These are phyloP conservation scores for Spilogale gracilis DNA, from an alignment of 2,113 vertebrate species.

Conservation along the genomic window DNA sequence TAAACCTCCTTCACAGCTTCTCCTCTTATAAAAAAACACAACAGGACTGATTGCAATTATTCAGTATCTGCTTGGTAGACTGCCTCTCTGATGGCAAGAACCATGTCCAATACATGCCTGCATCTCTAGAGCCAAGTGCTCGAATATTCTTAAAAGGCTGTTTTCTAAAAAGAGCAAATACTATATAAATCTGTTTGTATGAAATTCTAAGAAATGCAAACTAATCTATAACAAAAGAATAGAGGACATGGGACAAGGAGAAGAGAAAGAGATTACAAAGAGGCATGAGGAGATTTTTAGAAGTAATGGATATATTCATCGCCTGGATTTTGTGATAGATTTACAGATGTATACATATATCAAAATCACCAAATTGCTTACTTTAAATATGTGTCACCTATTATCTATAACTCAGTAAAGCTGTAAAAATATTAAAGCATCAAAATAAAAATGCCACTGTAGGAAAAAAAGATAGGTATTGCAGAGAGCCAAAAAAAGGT, in stretches of 20 bases:
- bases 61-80: background rate
- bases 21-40: background rate
- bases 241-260: background rate
- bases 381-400: background rate
- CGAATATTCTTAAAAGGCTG: conserved; percentile 30
- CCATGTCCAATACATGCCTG: background rate
- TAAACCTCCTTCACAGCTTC: background rate
- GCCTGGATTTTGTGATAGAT: background rate
- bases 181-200: background rate
- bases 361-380: background rate
- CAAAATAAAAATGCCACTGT: background rate
- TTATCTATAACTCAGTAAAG: background rate
- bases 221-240: background rate
- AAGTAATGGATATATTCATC: background rate
- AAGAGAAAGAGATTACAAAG: background rate
- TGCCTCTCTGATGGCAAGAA: background rate
- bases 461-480: background rate
- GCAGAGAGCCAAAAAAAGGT: background rate
- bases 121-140: background rate
- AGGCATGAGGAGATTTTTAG: background rate
- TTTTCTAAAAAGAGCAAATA: conserved; percentile 29
- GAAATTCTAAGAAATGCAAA: conserved; percentile 45
- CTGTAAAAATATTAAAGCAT: background rate
- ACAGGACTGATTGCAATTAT: background rate
- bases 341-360: background rate